A percentile compares a stretch with the other conserved stretches of the same genome.
phyloP scores from a whole-genome alignment of 1,140 invertebrate species.

The Lordiphosa collinella region DNA sequence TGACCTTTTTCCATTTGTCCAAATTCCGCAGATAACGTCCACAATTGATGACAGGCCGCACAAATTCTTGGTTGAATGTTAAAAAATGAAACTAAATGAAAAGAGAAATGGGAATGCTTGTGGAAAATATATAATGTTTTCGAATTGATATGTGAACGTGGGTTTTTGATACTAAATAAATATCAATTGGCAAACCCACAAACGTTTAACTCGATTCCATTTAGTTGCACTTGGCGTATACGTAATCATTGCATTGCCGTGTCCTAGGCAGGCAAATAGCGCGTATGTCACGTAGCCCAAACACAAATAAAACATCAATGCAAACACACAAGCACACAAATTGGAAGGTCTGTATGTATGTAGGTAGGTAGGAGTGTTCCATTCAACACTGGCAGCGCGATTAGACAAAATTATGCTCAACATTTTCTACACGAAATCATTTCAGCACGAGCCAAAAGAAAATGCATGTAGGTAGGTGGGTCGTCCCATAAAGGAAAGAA shows the following conservation, averaged over 20 bases:
- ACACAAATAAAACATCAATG: conserved; percentile 44
- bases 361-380: conserved; percentile 1
- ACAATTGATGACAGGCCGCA: too few relatives aligned
- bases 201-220: conserved; percentile 47
- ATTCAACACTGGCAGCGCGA: conserved; percentile 40
- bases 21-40: too few relatives aligned
- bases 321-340: conserved; percentile 7
- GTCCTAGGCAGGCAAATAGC: conserved; percentile 42
- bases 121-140: conserved; percentile 4
- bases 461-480: conserved; percentile 23
- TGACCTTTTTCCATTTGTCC: too few relatives aligned
- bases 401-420: conserved; percentile 74
- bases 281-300: conserved; percentile 71
- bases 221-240: conserved; percentile 37
- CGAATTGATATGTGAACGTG: conserved; percentile 15
- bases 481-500: conserved; percentile 37
- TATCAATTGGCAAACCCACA: conserved; percentile 22
- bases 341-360: neutral
- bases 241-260: conserved; percentile 19
- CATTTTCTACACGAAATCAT: conserved; percentile 72
- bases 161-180: conserved; percentile 42
- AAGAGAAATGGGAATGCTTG: neutral
- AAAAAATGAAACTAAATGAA: too few relatives aligned
- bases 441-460: conserved; percentile 40
- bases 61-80: too few relatives aligned